Evolutionary conservation across 2,888 invertebrate species (phyloP).

Genomic region (Phasia obesa): DNA sequence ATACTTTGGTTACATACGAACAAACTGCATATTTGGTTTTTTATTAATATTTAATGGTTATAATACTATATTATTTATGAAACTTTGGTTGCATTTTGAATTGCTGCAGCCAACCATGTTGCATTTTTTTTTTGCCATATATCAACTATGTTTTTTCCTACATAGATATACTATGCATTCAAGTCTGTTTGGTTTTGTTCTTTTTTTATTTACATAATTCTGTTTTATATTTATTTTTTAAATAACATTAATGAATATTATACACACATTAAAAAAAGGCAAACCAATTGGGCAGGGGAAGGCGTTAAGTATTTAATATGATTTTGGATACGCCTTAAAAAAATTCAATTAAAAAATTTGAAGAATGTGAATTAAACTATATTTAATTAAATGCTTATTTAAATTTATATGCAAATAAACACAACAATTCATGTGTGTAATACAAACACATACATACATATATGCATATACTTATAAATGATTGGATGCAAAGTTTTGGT

Average conservation of each 20-base stretch:
- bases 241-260: conserved; percentile 55
- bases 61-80: no score
- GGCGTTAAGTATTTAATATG: neutral
- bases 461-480: no score
- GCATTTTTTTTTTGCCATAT: no score
- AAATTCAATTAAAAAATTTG: conserved; percentile 25
- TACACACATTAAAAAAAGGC: neutral
- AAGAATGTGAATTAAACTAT: conserved; percentile 45
- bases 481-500: no score
- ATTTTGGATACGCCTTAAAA: neutral
- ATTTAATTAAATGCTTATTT: conserved; percentile 47
- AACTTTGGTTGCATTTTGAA: no score
- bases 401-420: conserved; percentile 26
- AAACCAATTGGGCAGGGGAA: neutral
- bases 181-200: neutral
- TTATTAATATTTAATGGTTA: no score
- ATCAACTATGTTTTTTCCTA: no score
- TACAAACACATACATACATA: neutral
- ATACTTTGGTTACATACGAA: no score
- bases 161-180: no score
- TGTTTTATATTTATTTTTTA: conserved; percentile 46
- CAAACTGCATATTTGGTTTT: no score
- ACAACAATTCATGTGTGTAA: neutral
- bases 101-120: no score
- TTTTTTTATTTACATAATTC: conserved; percentile 45